Base-by-base conservation (phyloP, 2,113 vertebrate species). In the Chunga burmeisteri region DNA sequence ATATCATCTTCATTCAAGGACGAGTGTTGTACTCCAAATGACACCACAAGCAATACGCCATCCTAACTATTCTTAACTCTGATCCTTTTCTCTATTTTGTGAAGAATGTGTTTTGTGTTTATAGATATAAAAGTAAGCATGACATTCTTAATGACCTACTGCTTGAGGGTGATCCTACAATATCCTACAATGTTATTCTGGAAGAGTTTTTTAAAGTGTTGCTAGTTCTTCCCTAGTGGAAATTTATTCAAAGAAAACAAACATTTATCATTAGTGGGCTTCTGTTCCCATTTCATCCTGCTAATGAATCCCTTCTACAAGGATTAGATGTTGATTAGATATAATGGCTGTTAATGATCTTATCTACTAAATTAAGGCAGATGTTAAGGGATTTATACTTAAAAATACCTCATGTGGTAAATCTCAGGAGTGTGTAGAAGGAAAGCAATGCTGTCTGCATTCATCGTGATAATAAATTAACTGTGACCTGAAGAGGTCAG, bases 311-410 rank as follows among this genome's bases (percentile, higher is more conserved):
- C 89, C 93, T 98, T 98, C 98, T 98, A 98, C 98, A 93, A 97
- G 94, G 95, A 98, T 97, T 97, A 98, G 95, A 97, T 98, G 97
- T 97, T 98, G 97, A 98, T 98, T 98, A 98, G 96, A 95, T 97
- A 97, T 98, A 98, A 98, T 98, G 94, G 97, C 97, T 97, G 91
- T 96, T 98, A 98, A 98, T 98, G 98, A 98, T 98, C 88, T 94
- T 96, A 97, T 98, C 96, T 98, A 98, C 97, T 95, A 98, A 98
- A 98, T 98, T 97, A 98, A 98, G 97, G 97, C 98, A 98, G 98
- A 98, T 98, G 98, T 98, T 98, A 97, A 98, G 98, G 98, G 98
- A 98, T 92, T 98, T 98, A 95, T 96, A 97, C 91, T 98, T 97
- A 98, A 97, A 98, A 98, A 97, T 93, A 98, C 74, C 90, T 98